These are phyloP conservation scores for Rhamphomyia laevipes DNA, from an alignment of 2,888 invertebrate genomes.

Conservation along the genomic window DNA sequence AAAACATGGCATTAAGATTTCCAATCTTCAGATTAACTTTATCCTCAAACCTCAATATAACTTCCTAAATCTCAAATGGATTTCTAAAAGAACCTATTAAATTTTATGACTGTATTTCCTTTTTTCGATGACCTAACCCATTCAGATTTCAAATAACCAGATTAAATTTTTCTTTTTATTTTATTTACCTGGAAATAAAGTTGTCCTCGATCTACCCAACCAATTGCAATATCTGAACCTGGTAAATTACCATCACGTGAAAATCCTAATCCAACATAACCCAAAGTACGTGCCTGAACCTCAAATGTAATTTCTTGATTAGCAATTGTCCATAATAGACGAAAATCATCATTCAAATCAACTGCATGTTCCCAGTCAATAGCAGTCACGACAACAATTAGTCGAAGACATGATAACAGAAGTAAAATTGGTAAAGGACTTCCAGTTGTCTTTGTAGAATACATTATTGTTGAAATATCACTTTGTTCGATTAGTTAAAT, in stretches of 20 bases:
- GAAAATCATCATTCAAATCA: slow-evolving; percentile 39
- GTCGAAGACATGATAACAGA: too few relatives aligned
- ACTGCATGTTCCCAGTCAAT: slow-evolving; percentile 40
- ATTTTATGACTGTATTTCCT: too few relatives aligned
- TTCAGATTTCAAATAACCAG: background rate
- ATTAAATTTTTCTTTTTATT: background rate
- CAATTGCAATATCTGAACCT: slow-evolving; percentile 72
- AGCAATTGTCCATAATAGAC: slow-evolving; percentile 52
- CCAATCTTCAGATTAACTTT: too few relatives aligned
- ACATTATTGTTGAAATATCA: too few relatives aligned
- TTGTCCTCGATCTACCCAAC: slow-evolving; percentile 69
- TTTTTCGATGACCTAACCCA: too few relatives aligned
- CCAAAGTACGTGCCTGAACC: slow-evolving; percentile 63
- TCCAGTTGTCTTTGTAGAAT: too few relatives aligned
- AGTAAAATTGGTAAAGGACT: too few relatives aligned
- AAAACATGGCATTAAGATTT: too few relatives aligned
- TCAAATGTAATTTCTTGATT: slow-evolving; percentile 66
- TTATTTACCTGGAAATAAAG: slow-evolving; percentile 62
- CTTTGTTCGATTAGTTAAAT: too few relatives aligned
- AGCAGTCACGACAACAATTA: slow-evolving; percentile 14
- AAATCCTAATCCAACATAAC: slow-evolving; percentile 74
- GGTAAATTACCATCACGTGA: slow-evolving; percentile 61
- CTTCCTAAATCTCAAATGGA: too few relatives aligned
- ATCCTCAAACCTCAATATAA: too few relatives aligned
- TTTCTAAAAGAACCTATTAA: too few relatives aligned